Evolutionary conservation across 2,113 vertebrate species (phyloP), one percentile per base, ranked within the genome.

Genomic region (Dissostichus mawsoni): DNA sequence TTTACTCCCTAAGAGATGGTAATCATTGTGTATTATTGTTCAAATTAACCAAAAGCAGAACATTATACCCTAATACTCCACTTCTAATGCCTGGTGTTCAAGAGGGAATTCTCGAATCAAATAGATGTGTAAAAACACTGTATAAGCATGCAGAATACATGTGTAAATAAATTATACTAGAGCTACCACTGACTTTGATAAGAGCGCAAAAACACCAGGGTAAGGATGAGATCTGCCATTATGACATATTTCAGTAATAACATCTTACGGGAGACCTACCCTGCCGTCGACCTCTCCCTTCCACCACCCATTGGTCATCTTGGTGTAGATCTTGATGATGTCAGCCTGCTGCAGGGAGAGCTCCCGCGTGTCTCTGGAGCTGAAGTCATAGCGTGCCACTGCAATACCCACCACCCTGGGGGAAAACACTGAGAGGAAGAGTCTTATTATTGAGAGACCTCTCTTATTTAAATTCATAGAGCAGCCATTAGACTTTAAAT

Each of bases 291-390:
- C 93, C 91, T 98, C 98, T 72, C 98, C 98, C 85, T 95, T 95
- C 98, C 98, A 99, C 98, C 97, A 99, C 84, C 98, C 98, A 12
- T 97, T 97, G 0, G 96, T 91, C 94, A 96, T 95, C 92, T 98
- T 98, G 16, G 94, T 96, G 83, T 97, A 97, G 83, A 99, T 97
- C 91, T 96, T 98, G 75, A 99, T 97, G 41, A 96, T 74, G 1
- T 99, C 97, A 11, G 97, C 98, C 89, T 97, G 97, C 80, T 94
- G 11, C 33, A 99, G 84, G 23, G 97, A 97, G 6, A 99, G 87
- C 33, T 99, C 97, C 18, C 96, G 90, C 72, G 96, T 97, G 80
- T 99, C 98, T 83, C 97, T 95, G 5, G 97, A 96, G 59, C 96
- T 95, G 94, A 98, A 99, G 94, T 98, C 96, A 6, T 98, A 98